phyloP scores from a whole-genome alignment of 2,113 vertebrate genomes.

The Cepphus grylle region DNA sequence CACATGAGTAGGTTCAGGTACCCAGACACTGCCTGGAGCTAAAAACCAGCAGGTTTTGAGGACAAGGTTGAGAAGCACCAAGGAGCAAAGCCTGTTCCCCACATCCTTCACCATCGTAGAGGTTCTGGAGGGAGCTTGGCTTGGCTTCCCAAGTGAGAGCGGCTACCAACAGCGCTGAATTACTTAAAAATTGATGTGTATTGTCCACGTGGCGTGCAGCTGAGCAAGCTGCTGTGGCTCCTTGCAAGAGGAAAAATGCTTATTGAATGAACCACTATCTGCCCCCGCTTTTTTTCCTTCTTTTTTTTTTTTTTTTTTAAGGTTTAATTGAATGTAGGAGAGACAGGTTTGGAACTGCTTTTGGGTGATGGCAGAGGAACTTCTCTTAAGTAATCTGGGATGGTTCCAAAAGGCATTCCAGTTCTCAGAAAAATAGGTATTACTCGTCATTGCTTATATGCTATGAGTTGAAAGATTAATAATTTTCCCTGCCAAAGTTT shows the following conservation, averaged over 20 bases:
- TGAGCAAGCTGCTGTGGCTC: background rate
- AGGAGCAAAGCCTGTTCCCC: background rate
- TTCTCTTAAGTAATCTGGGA: constrained; percentile 15
- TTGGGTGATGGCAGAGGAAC: background rate
- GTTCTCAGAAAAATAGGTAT: constrained; percentile 59
- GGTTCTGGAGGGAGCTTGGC: background rate
- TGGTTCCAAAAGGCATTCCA: constrained; percentile 43
- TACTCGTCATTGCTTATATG: constrained; percentile 29
- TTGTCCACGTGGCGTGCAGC: background rate
- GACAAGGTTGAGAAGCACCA: background rate
- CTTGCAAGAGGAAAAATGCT: background rate
- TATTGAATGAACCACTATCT: background rate
- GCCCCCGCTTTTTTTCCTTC: background rate
- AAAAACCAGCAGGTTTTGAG: background rate
- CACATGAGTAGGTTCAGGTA: background rate
- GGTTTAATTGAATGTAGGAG: background rate
- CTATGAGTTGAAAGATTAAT: constrained; percentile 44
- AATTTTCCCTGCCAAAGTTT: constrained; percentile 38
- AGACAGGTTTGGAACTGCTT: constrained; percentile 33
- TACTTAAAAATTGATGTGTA: constrained; percentile 9
- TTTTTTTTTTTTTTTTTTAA: background rate
- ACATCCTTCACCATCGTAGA: background rate
- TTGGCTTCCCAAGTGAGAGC: background rate
- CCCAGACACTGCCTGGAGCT: background rate
- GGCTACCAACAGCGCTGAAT: background rate